Percentiles rank a stretch among this genome's conserved stretches.
Evolutionary conservation across 2,797 vertebrate species (phyloP).

Genomic region (Lindbergichthys nudifrons): DNA sequence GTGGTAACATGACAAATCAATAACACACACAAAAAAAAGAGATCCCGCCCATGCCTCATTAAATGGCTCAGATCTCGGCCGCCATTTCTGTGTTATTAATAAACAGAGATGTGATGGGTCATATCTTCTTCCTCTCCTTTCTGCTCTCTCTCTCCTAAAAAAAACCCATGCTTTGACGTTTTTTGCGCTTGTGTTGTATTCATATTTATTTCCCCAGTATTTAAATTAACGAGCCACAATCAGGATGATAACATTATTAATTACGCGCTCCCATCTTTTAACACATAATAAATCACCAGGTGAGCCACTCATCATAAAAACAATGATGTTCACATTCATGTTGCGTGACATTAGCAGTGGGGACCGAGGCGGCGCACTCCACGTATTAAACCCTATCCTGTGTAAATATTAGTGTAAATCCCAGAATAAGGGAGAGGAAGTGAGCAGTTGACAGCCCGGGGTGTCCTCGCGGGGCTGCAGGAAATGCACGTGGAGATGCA

Average conservation of each 20-base stretch:
- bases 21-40: background rate
- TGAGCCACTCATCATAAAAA: slow-evolving; percentile 64
- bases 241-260: slow-evolving; percentile 60
- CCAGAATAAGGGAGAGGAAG: slow-evolving; percentile 81
- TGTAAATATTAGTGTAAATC: slow-evolving; percentile 84
- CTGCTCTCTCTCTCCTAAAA: background rate
- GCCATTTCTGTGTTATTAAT: slow-evolving; percentile 46
- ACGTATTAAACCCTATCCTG: slow-evolving; percentile 77
- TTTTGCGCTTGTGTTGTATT: background rate
- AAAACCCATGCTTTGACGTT: slow-evolving; percentile 15
- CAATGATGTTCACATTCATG: slow-evolving; percentile 65
- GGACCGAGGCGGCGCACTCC: slow-evolving; percentile 62
- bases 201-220: slow-evolving; percentile 13
- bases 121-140: background rate
- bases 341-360: slow-evolving; percentile 61
- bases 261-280: slow-evolving; percentile 71
- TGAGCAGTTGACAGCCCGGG: slow-evolving; percentile 75
- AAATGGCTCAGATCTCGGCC: slow-evolving; percentile 57
- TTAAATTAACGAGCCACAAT: slow-evolving; percentile 24
- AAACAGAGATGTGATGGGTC: slow-evolving; percentile 50
- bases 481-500: slow-evolving; percentile 39
- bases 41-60: slow-evolving; percentile 55
- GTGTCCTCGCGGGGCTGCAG: slow-evolving; percentile 65
- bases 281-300: slow-evolving; percentile 79
- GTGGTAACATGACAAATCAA: slow-evolving; percentile 62